A percentile compares a stretch with the other conserved stretches of the same genome.
Conservation (phyloP, 2,888 invertebrate species). For the Drosophila birchii region DNA sequence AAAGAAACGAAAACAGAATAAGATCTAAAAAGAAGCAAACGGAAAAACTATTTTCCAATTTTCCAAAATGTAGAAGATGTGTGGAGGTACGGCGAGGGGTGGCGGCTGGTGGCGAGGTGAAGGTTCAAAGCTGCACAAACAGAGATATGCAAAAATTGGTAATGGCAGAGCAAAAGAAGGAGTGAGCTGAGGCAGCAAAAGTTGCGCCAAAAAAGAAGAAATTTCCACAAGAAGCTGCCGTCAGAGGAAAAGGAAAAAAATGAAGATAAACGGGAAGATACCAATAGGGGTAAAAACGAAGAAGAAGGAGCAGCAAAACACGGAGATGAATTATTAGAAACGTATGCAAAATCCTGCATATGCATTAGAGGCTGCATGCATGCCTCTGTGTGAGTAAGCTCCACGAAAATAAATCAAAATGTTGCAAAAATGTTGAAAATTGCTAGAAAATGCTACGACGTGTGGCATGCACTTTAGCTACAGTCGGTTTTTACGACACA, state of each 20-base stretch:
- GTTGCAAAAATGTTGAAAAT: constrained; percentile 38
- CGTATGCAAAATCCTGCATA: constrained; percentile 74
- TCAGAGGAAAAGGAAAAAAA: constrained; percentile 8
- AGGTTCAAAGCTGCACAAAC: constrained; percentile 65
- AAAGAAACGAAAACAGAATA: constrained; percentile 42
- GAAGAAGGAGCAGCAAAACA: constrained; percentile 45
- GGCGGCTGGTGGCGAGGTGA: constrained; percentile 18
- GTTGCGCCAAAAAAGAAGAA: constrained; percentile 48
- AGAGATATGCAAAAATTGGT: constrained; percentile 67
- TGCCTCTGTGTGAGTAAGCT: constrained; percentile 12
- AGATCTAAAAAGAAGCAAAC: constrained; percentile 38
- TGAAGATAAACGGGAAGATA: constrained; percentile 6
- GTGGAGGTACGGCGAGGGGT: constrained; percentile 4
- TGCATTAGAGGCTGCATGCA: constrained; percentile 53
- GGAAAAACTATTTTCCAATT: constrained; percentile 73
- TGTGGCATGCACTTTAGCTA: constrained; percentile 2
- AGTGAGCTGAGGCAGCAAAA: constrained; percentile 68
- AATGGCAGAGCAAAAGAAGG: constrained; percentile 55
- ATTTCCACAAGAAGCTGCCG: constrained; percentile 30
- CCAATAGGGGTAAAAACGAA: constrained; percentile 14
- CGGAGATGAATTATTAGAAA: constrained; percentile 72
- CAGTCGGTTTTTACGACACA: not conserved
- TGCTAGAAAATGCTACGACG: constrained; percentile 18
- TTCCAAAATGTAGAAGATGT: constrained; percentile 56
- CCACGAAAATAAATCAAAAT: constrained; percentile 65